Conservation (phyloP, 2,888 invertebrate genomes). For the Torymus aiolomorphi region DNA sequence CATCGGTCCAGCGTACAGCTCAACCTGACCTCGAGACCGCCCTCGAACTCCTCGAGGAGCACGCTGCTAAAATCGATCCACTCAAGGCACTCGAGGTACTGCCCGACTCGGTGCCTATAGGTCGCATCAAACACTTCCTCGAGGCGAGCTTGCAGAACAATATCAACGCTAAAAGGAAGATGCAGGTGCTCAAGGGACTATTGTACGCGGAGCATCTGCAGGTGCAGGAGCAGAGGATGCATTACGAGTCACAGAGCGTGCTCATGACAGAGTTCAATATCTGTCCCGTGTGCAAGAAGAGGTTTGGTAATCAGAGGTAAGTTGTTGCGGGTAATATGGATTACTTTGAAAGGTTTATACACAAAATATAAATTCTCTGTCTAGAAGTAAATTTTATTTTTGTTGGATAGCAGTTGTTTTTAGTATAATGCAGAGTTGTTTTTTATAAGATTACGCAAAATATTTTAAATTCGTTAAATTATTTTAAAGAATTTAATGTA, state of each 20-base stretch:
- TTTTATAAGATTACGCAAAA: no score
- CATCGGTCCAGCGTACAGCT: constrained; percentile 76
- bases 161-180: constrained; percentile 84
- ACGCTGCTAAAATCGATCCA: constrained; percentile 91
- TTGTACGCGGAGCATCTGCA: constrained; percentile 91
- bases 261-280: constrained; percentile 90
- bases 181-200: constrained; percentile 88
- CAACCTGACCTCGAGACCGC: constrained; percentile 88
- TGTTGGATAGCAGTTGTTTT: no score
- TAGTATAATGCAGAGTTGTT: no score
- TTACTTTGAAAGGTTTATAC: no score
- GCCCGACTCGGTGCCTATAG: constrained; percentile 87
- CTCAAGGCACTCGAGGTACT: constrained; percentile 86
- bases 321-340: no score
- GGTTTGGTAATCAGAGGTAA: constrained; percentile 94
- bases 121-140: constrained; percentile 86
- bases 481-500: no score
- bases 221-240: constrained; percentile 87
- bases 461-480: no score
- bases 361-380: no score
- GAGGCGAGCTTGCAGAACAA: constrained; percentile 87
- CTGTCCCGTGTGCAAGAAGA: constrained; percentile 94
- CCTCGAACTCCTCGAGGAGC: constrained; percentile 86
- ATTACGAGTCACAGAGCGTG: constrained; percentile 89
- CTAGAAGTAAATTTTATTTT: no score